Conservation (phyloP, 2,797 vertebrate genomes). For the Oryzias sinensis region DNA sequence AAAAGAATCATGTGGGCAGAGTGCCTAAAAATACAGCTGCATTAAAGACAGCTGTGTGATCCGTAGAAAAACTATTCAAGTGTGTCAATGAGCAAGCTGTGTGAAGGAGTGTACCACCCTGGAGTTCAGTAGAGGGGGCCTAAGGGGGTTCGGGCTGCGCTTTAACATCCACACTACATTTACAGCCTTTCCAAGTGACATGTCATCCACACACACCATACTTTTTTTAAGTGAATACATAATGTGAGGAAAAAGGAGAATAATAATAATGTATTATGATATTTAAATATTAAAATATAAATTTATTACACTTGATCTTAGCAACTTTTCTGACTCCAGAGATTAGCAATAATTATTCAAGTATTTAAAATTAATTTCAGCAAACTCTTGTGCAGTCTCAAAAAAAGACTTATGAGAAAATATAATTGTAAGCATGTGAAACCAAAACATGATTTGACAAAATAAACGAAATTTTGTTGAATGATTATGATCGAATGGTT, state of each 20-base stretch:
- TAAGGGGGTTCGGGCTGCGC: constrained; percentile 52
- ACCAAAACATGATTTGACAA: too few relatives aligned
- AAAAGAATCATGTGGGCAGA: constrained; percentile 50
- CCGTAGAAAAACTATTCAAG: constrained; percentile 48
- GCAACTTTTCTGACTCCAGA: too few relatives aligned
- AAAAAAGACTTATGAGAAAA: too few relatives aligned
- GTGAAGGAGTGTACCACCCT: constrained; percentile 56
- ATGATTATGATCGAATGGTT: too few relatives aligned
- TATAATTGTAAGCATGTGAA: too few relatives aligned
- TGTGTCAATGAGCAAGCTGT: constrained; percentile 57
- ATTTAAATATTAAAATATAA: too few relatives aligned
- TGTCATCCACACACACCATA: constrained; percentile 42
- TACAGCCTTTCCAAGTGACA: constrained; percentile 57
- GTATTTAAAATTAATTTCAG: too few relatives aligned
- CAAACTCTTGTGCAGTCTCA: too few relatives aligned
- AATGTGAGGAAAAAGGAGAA: constrained; percentile 22
- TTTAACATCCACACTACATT: constrained; percentile 46
- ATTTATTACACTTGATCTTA: too few relatives aligned
- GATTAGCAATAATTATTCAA: too few relatives aligned
- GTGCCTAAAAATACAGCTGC: constrained; percentile 54
- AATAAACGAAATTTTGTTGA: too few relatives aligned
- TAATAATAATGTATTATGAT: background rate
- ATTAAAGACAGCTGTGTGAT: constrained; percentile 60
- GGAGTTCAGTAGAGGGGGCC: constrained; percentile 51
- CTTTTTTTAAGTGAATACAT: constrained; percentile 29